Evolutionary conservation across 2,113 vertebrate species (phyloP).

Genomic region (Leucoraja erinaceus): DNA sequence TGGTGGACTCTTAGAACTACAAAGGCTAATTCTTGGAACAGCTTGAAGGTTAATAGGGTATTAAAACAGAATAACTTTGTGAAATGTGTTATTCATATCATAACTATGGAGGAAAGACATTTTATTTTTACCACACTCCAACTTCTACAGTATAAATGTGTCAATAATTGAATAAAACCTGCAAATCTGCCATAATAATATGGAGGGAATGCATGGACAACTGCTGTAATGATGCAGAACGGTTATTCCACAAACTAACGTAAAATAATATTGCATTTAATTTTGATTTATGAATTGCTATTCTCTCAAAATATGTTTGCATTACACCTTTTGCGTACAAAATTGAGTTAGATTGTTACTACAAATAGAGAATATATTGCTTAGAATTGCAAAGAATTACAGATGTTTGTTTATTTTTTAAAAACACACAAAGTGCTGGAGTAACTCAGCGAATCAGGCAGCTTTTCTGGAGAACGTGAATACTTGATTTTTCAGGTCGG

Average conservation of each 20-base stretch:
- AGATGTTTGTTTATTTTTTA: too few relatives aligned
- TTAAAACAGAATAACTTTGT: slow-evolving; percentile 6
- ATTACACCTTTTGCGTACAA: background rate
- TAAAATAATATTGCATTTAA: background rate
- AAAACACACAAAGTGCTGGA: too few relatives aligned
- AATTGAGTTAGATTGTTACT: background rate
- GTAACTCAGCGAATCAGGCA: too few relatives aligned
- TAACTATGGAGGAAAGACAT: background rate
- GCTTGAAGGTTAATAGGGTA: background rate
- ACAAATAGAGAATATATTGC: background rate
- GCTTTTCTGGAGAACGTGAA: too few relatives aligned
- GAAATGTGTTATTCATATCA: background rate
- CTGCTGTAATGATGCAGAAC: background rate
- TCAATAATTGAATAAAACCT: slow-evolving; percentile 11
- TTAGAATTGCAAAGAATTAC: too few relatives aligned
- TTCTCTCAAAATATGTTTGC: background rate
- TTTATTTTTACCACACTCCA: background rate
- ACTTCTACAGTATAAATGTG: background rate
- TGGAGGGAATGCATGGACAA: background rate
- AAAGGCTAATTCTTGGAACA: background rate
- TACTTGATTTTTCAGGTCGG: too few relatives aligned
- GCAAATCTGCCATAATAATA: background rate
- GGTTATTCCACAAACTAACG: background rate
- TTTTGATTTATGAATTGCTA: background rate
- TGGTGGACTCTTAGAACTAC: background rate